Evolutionary conservation across 2,888 invertebrate genomes (phyloP).

Genomic region (Osedax frankpressi): DNA sequence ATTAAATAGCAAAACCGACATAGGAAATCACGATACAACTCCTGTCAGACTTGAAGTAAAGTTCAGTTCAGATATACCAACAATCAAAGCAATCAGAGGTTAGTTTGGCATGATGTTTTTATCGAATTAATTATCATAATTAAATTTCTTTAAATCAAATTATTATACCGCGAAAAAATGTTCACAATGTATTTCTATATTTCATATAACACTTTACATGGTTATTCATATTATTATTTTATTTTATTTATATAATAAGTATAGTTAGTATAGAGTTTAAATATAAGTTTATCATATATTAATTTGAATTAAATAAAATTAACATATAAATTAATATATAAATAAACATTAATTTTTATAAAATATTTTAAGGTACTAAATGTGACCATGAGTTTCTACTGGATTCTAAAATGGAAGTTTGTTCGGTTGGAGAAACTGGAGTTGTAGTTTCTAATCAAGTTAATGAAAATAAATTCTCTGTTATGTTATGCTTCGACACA

Average conservation of each 20-base stretch:
- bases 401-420: background rate
- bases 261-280: background rate
- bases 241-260: background rate
- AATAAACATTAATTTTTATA: background rate
- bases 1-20: conserved; percentile 36
- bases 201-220: too few species aligned
- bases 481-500: background rate
- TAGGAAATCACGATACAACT: conserved; percentile 29
- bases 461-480: conserved; percentile 25
- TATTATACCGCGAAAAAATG: background rate
- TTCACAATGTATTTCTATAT: background rate
- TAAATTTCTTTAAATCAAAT: too few species aligned
- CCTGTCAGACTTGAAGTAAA: conserved; percentile 17
- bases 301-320: background rate
- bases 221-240: background rate
- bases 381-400: background rate
- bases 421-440: background rate
- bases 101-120: too few species aligned
- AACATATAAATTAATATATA: background rate
- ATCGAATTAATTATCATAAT: too few species aligned
- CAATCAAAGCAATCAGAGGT: background rate
- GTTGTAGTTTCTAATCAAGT: background rate
- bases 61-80: background rate
- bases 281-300: too few species aligned
- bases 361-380: background rate